A percentile compares a stretch with the other conserved stretches of the same genome.
Evolutionary conservation across 2,888 invertebrate genomes (phyloP).

Genomic region (Phymatocera aterrima): DNA sequence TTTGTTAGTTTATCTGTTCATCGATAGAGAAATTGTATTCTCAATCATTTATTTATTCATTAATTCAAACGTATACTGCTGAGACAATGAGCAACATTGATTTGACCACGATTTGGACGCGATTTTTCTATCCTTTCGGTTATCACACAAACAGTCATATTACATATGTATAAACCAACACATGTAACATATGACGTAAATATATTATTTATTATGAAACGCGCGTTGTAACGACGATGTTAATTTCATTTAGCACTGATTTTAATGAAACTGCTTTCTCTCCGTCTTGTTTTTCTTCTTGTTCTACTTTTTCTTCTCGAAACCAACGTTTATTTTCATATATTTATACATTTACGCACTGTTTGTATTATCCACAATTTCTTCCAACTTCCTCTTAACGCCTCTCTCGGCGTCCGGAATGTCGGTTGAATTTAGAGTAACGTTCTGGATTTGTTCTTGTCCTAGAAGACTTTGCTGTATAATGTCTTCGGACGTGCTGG

Average conservation of each 20-base stretch:
- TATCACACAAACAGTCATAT: neutral
- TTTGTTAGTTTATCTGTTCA: neutral
- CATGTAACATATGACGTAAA: too few relatives aligned
- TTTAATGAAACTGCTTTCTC: neutral
- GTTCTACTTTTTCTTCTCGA: neutral
- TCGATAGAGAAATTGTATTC: neutral
- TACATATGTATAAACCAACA: neutral
- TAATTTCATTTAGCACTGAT: constrained; percentile 11
- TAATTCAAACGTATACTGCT: constrained; percentile 61
- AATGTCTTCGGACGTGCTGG: constrained; percentile 51
- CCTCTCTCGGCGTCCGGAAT: constrained; percentile 59
- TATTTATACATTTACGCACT: constrained; percentile 21
- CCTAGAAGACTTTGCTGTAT: constrained; percentile 17
- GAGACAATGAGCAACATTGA: constrained; percentile 71
- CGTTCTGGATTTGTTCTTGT: neutral
- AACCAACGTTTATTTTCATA: too few relatives aligned
- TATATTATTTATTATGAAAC: neutral
- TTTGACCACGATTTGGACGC: constrained; percentile 72
- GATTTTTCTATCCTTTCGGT: neutral
- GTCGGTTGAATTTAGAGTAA: neutral
- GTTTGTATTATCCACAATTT: constrained; percentile 59
- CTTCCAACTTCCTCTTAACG: constrained; percentile 71
- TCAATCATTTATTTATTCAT: neutral
- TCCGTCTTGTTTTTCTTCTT: neutral
- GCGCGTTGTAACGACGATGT: neutral